Base-by-base conservation (phyloP, 2,888 invertebrate species). In the Dione vanillae region DNA sequence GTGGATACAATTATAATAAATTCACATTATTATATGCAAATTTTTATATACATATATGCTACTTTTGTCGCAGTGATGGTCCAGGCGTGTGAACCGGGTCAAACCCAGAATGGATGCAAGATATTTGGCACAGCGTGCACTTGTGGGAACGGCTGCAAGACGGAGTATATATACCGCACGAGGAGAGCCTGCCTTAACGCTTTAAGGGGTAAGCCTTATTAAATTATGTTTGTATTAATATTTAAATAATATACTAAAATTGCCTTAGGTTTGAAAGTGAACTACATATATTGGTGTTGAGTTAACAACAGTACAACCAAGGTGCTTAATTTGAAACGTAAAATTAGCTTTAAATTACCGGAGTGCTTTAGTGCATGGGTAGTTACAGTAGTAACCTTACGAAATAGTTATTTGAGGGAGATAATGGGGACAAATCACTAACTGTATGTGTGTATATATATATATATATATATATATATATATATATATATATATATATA, bases 121-220 rank as follows among this genome's bases (percentile, higher is more conserved):
- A 95, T 96, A 75, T 89, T 91, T 74, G 95, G 94, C 27, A 88
- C 93, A 9, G 85, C 90, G 41, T 96, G 96, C 83, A 90, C 92
- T 5, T 96, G 96, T 79, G 95, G 95, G 12, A 94, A 89, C 73
- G 96, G 96, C 0, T 96, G 96, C 83, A 94, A 91, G 73, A 93
- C 94, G 0, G 96, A 96, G 78, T 96, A 93, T 82, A 91, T 95
- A 80, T 96, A 95, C 82, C 90, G 90, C 61, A 94, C 89, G 9
- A 92, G 94, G 70, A 92, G 94, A 12, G 94, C 94, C 59, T 96
- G 96, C 79, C 90, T 94, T 74, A 94, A 92, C 76, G 95, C 95
- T 0, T 80, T 96, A 51, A 94, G 89, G 94, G 96, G 96, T 96
- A 61, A 0, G 88, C 14, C 11, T 7, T 20, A 16, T 40, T 11